Evolutionary conservation across 2,888 invertebrate species (phyloP).

Genomic region (Dynastes hyllus): DNA sequence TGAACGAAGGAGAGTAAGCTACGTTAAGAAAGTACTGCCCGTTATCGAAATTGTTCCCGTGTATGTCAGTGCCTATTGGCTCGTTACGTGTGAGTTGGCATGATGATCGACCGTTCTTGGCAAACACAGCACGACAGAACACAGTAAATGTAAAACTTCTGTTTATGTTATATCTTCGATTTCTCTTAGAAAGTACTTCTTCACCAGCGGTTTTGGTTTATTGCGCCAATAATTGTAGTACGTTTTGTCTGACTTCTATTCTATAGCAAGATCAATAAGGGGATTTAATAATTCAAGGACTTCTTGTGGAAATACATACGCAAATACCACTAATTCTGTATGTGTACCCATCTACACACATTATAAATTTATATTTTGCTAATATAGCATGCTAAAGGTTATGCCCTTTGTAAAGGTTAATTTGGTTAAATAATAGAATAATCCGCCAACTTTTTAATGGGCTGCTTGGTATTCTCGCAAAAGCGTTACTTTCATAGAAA

Average conservation of each 20-base stretch:
- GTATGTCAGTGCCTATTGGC: constrained; percentile 53
- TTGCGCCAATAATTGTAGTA: constrained; percentile 12
- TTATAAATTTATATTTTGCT: not conserved
- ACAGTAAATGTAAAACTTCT: constrained; percentile 44
- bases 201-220: constrained; percentile 7
- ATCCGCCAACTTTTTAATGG: too few species aligned
- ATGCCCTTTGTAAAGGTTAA: too few species aligned
- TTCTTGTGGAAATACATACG: not conserved
- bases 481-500: too few species aligned
- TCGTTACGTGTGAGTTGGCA: constrained; percentile 55
- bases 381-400: too few species aligned
- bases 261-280: not conserved
- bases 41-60: constrained; percentile 55
- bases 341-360: not conserved
- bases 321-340: not conserved
- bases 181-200: constrained; percentile 13
- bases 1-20: constrained; percentile 50
- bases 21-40: constrained; percentile 44
- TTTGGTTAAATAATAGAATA: too few species aligned
- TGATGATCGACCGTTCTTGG: constrained; percentile 52
- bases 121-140: constrained; percentile 37
- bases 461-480: too few species aligned
- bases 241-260: not conserved
- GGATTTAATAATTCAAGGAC: constrained; percentile 12
- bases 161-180: constrained; percentile 33